Conservation (phyloP, 1,140 invertebrate species). For the Chelonus insularis region DNA sequence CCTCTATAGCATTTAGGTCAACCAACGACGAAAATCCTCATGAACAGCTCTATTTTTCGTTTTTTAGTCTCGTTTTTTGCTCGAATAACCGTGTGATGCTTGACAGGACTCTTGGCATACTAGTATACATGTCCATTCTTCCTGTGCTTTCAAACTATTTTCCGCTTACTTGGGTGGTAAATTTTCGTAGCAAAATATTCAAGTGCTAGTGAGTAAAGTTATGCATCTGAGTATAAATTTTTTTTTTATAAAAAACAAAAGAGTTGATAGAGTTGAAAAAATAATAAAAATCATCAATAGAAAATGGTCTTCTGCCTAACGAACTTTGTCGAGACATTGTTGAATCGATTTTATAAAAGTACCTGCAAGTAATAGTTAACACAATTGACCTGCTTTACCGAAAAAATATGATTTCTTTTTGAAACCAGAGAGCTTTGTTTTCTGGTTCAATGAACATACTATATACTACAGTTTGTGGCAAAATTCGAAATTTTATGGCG, state of each 20-base stretch:
- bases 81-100: neutral
- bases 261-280: neutral
- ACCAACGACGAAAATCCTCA: conserved; percentile 9
- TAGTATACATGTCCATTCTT: no score
- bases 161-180: neutral
- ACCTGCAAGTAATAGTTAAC: neutral
- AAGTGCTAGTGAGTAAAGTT: neutral
- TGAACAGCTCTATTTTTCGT: neutral
- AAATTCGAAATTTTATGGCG: no score
- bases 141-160: conserved; percentile 3
- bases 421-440: neutral
- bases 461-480: no score
- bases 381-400: neutral
- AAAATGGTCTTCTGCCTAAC: neutral
- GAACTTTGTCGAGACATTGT: neutral
- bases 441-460: no score
- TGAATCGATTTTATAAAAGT: neutral
- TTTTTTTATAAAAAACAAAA: neutral
- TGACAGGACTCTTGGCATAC: neutral
- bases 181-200: neutral
- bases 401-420: neutral
- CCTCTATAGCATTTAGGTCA: conserved; percentile 12
- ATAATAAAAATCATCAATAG: neutral
- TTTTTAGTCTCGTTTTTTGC: neutral
- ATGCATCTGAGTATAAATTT: neutral